A percentile compares a stretch with the other conserved stretches of the same genome.
phyloP scores from a whole-genome alignment of 1,140 invertebrate genomes.

The Drosophila bipectinata region DNA sequence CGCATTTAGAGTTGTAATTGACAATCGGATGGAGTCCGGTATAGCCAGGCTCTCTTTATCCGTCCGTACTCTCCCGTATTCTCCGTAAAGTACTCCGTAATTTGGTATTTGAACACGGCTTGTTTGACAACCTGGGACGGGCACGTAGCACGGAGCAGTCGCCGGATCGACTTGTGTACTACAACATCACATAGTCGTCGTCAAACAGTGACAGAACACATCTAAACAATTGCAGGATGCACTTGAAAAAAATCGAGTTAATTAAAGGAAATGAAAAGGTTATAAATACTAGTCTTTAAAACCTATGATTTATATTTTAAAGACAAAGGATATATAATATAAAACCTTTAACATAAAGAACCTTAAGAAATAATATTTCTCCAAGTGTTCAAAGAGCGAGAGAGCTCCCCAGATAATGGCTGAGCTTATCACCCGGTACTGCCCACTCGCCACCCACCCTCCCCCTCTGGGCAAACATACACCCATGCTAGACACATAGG shows the following conservation, averaged over 20 bases:
- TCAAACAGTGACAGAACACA: conserved; percentile 58
- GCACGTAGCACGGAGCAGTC: conserved; percentile 76
- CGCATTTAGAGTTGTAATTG: conserved; percentile 60
- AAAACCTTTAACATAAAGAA: too few relatives aligned
- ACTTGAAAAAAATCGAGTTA: conserved; percentile 1
- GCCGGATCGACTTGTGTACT: conserved; percentile 68
- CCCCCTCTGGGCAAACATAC: conserved; percentile 19
- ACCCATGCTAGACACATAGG: conserved; percentile 1
- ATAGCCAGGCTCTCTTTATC: conserved; percentile 14
- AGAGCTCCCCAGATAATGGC: conserved; percentile 49
- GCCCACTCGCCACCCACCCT: conserved; percentile 3
- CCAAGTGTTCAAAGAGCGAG: conserved; percentile 1
- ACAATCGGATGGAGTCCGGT: conserved; percentile 31
- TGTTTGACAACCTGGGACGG: conserved; percentile 73
- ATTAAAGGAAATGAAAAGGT: not conserved
- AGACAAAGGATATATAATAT: not conserved
- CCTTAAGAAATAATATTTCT: not conserved
- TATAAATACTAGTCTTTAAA: not conserved
- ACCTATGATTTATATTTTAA: too few relatives aligned
- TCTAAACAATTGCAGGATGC: conserved; percentile 12
- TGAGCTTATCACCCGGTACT: conserved; percentile 51
- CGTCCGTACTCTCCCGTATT: conserved; percentile 1
- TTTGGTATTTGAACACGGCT: conserved; percentile 63
- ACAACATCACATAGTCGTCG: conserved; percentile 59
- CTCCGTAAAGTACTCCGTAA: conserved; percentile 1